phyloP scores from a whole-genome alignment of 2,113 vertebrate species.

The Oncorhynchus kisutch region DNA sequence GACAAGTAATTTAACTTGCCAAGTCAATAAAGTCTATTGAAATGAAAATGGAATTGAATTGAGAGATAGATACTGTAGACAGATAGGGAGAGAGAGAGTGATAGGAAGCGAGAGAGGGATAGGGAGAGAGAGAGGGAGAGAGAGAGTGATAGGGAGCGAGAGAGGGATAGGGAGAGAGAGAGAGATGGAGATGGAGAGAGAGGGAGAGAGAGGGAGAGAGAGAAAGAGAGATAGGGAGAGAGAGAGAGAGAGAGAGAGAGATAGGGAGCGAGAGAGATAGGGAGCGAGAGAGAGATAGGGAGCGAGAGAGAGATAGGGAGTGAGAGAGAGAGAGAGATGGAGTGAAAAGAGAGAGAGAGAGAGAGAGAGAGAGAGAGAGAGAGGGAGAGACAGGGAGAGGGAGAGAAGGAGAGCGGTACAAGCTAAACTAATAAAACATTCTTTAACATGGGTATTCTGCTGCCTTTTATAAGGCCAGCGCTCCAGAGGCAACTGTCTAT shows the following conservation, averaged over 20 bases:
- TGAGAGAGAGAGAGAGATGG: background rate
- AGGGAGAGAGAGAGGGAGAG: background rate
- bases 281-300: background rate
- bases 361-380: background rate
- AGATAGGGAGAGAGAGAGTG: too few species aligned
- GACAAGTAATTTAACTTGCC: too few species aligned
- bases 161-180: background rate
- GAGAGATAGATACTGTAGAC: too few species aligned
- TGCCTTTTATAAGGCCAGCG: slow-evolving; percentile 54
- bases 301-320: background rate
- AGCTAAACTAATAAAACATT: slow-evolving; percentile 54
- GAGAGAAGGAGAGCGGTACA: background rate
- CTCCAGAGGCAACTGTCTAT: slow-evolving; percentile 51
- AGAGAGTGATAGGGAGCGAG: background rate
- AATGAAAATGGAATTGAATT: too few species aligned
- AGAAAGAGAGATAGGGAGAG: background rate
- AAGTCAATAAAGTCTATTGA: too few species aligned
- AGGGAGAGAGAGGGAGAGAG: background rate
- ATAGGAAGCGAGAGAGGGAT: background rate
- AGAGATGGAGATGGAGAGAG: background rate
- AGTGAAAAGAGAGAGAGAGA: background rate
- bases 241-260: background rate
- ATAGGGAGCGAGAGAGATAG: background rate
- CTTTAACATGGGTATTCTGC: slow-evolving; percentile 32
- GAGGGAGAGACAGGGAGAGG: background rate